Conservation (phyloP, 2,888 invertebrate genomes). For the Acrocyrtus sp. region DNA sequence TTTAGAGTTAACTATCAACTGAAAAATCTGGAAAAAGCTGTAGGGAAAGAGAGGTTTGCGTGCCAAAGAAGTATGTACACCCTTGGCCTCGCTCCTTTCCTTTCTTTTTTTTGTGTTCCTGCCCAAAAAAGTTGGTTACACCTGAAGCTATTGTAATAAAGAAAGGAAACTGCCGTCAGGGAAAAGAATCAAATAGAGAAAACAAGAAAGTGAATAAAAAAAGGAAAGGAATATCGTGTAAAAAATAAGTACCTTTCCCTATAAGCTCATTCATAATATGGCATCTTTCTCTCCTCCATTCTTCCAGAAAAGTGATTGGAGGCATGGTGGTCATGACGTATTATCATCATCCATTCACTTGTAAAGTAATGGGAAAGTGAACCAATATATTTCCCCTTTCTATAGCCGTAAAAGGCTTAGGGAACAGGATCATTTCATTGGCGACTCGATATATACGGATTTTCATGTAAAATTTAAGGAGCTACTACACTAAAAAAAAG, state of each 20-base stretch:
- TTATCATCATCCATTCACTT: slow-evolving; percentile 48
- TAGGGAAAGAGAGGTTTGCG: too few species aligned
- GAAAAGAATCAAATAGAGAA: slow-evolving; percentile 28
- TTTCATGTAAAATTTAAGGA: too few species aligned
- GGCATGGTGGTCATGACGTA: slow-evolving; percentile 42
- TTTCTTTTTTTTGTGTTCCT: slow-evolving; percentile 3
- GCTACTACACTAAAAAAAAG: too few species aligned
- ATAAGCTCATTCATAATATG: too few species aligned
- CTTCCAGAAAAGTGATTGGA: slow-evolving; percentile 34
- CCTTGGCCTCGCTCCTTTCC: background rate
- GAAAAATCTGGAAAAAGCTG: too few species aligned
- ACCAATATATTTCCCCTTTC: slow-evolving; percentile 32
- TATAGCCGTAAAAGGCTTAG: too few species aligned
- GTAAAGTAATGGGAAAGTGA: slow-evolving; percentile 39
- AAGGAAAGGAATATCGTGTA: background rate
- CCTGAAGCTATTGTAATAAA: slow-evolving; percentile 34
- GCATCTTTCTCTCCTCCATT: background rate
- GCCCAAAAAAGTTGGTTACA: slow-evolving; percentile 17
- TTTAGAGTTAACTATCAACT: too few species aligned
- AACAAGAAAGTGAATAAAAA: slow-evolving; percentile 29
- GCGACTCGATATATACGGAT: too few species aligned
- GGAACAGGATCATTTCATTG: too few species aligned
- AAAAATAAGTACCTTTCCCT: background rate
- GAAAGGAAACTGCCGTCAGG: slow-evolving; percentile 20
- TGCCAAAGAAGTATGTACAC: too few species aligned